phyloP scores from a whole-genome alignment of 2,888 invertebrate genomes.

The Drepanosiphum platanoidis region DNA sequence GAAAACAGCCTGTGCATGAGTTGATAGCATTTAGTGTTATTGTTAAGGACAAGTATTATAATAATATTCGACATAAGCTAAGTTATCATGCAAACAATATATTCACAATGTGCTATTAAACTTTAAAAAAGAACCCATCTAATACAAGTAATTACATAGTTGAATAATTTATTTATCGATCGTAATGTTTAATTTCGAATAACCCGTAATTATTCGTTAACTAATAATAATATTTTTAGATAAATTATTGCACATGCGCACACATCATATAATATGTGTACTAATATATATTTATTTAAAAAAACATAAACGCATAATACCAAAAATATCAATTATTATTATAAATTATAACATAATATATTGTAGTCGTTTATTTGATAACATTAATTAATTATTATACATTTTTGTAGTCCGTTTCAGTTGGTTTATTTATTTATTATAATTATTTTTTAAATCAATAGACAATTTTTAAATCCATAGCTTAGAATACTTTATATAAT shows the following conservation, averaged over 20 bases:
- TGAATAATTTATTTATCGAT: neutral
- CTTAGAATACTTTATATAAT: constrained; percentile 17
- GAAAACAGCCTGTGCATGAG: constrained; percentile 34
- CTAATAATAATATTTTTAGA: neutral
- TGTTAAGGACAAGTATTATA: constrained; percentile 4
- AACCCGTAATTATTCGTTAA: constrained; percentile 3
- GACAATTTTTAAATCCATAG: constrained; percentile 7
- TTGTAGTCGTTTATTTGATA: neutral
- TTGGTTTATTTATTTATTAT: neutral
- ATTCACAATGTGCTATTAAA: constrained; percentile 18
- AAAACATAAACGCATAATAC: neutral
- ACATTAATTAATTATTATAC: neutral
- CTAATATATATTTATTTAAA: neutral
- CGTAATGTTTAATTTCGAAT: no score
- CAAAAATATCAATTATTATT: constrained; percentile 13
- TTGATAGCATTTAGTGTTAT: constrained; percentile 32
- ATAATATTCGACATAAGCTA: neutral
- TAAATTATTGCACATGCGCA: neutral
- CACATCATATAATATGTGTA: neutral
- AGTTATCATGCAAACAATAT: neutral
- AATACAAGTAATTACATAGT: neutral
- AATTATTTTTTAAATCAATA: constrained; percentile 5
- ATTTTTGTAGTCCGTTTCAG: constrained; percentile 4
- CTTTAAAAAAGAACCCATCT: neutral
- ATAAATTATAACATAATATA: neutral